Percentiles rank a stretch among this genome's conserved stretches.
Evolutionary conservation across 23 tunicate genomes (phyloP).

Genomic region (Halocynthia roretzi): DNA sequence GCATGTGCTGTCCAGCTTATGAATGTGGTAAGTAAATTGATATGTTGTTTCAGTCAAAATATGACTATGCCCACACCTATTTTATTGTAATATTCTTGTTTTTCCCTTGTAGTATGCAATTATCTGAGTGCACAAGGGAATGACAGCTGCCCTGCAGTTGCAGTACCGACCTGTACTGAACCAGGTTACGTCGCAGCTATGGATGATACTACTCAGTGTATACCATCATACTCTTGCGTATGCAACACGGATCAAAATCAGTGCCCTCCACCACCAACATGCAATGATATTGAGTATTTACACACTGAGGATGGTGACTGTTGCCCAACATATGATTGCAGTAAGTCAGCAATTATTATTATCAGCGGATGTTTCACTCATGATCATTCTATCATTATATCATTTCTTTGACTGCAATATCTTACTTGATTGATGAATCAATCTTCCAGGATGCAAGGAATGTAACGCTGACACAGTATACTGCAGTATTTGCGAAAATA

Average conservation of each 20-base stretch:
- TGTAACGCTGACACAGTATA: slow-evolving; percentile 34
- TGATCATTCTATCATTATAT: too few relatives aligned
- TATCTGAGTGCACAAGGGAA: slow-evolving; percentile 40
- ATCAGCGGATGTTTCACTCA: neutral
- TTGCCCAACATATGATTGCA: slow-evolving; percentile 69
- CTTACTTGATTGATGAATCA: neutral
- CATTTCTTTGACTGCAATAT: too few relatives aligned
- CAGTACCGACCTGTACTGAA: slow-evolving; percentile 38
- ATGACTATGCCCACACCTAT: neutral
- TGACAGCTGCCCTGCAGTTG: slow-evolving; percentile 35
- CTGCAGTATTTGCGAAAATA: slow-evolving; percentile 56
- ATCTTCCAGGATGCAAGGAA: slow-evolving; percentile 55
- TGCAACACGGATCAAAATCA: slow-evolving; percentile 61
- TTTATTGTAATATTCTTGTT: neutral
- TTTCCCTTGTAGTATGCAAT: slow-evolving; percentile 50
- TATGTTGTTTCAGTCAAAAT: neutral
- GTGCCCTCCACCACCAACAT: slow-evolving; percentile 53
- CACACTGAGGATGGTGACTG: slow-evolving; percentile 56
- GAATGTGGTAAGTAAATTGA: slow-evolving; percentile 57
- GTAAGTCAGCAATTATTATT: slow-evolving; percentile 28
- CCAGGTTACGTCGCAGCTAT: slow-evolving; percentile 46
- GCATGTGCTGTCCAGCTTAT: slow-evolving; percentile 84
- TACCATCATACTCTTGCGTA: slow-evolving; percentile 67
- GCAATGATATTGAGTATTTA: slow-evolving; percentile 48
- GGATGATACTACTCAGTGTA: slow-evolving; percentile 51